Conservation (phyloP, 1,140 invertebrate species). For the Chironomus striatipennis region DNA sequence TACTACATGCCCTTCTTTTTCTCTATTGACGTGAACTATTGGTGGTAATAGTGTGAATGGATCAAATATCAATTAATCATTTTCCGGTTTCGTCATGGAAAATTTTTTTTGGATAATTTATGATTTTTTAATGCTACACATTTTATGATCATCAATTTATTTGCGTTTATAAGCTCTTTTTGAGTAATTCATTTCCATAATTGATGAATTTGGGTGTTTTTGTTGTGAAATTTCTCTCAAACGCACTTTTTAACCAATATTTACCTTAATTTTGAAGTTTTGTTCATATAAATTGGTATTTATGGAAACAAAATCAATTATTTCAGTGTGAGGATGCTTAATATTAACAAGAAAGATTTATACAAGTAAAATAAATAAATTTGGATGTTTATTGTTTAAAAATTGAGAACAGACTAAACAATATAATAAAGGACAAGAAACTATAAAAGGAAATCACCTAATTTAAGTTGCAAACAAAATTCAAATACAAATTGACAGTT, state of each 20-base stretch:
- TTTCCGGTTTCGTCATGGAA: background rate
- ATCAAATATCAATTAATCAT: background rate
- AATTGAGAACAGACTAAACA: no score
- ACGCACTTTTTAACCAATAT: no score
- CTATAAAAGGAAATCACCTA: no score
- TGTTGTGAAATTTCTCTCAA: background rate
- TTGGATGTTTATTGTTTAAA: no score
- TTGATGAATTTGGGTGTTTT: background rate
- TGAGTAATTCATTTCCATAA: background rate
- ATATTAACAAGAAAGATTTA: no score
- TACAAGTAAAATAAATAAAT: no score
- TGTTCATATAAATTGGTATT: no score
- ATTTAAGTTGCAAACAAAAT: no score
- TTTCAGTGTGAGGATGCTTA: no score
- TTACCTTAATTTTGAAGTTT: background rate
- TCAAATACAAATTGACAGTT: no score
- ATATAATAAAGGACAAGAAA: no score
- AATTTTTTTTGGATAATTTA: background rate
- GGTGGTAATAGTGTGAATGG: background rate
- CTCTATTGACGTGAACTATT: background rate
- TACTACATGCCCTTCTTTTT: conserved; percentile 10
- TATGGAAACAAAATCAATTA: no score
- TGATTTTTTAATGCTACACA: background rate
- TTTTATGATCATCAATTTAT: background rate
- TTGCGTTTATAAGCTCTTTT: background rate